A percentile compares a stretch with the other conserved stretches of the same genome.
Conservation (phyloP, 1,140 invertebrate genomes). For the Tetramorium simillimum region DNA sequence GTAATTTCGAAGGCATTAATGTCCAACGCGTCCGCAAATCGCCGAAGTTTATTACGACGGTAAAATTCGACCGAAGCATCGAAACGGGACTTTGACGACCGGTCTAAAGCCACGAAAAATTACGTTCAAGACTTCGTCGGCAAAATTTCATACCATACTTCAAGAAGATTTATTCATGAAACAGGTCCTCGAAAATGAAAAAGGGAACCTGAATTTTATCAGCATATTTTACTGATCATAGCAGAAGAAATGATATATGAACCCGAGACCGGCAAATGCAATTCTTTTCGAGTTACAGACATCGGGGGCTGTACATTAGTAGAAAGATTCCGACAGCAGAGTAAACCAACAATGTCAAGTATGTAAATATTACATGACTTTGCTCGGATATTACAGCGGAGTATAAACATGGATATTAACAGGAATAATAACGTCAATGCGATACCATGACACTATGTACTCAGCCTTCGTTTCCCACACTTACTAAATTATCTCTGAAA, state of each 20-base stretch:
- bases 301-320: background rate
- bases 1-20: slow-evolving; percentile 63
- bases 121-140: background rate
- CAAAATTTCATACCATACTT: background rate
- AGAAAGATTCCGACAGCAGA: background rate
- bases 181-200: background rate
- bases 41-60: slow-evolving; percentile 47
- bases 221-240: background rate
- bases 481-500: background rate
- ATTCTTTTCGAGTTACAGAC: background rate
- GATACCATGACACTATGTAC: background rate
- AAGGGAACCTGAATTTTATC: background rate
- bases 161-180: background rate
- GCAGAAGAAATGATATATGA: background rate
- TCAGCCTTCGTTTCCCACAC: background rate
- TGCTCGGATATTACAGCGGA: background rate
- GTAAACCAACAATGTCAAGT: background rate
- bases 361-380: slow-evolving; percentile 11
- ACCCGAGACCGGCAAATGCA: background rate
- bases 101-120: background rate
- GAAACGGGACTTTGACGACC: background rate
- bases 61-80: background rate
- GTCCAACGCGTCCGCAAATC: slow-evolving; percentile 23
- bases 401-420: background rate
- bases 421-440: background rate